Conservation (phyloP, 1,140 invertebrate species). For the Drosophila kurseongensis region DNA sequence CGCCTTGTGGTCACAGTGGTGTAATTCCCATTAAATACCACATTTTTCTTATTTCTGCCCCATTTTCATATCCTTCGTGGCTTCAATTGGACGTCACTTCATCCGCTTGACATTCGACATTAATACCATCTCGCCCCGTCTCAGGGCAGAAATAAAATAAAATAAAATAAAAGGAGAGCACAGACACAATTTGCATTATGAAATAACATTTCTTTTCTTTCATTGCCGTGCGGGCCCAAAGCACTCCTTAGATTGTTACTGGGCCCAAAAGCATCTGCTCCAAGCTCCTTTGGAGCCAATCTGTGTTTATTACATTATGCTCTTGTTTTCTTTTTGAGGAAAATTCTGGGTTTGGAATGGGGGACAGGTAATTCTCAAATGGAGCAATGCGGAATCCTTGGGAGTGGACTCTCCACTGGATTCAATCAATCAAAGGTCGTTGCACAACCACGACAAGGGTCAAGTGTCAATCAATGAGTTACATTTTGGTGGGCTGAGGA, state of each 20-base stretch:
- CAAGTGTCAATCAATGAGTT: constrained; percentile 22
- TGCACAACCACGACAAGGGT: constrained; percentile 34
- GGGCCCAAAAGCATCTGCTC: constrained; percentile 19
- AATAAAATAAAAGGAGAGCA: constrained; percentile 8
- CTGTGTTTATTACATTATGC: constrained; percentile 63
- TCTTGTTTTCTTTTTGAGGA: constrained; percentile 2
- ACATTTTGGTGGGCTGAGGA: not conserved
- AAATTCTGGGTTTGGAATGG: not conserved
- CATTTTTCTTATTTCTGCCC: constrained; percentile 81
- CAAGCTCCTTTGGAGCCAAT: constrained; percentile 36
- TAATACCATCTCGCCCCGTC: constrained; percentile 55
- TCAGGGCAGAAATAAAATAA: constrained; percentile 1
- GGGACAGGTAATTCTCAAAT: not conserved
- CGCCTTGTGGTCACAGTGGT: constrained; percentile 82
- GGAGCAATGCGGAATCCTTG: too few relatives aligned
- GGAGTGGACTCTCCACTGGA: not conserved
- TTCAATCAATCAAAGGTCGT: constrained; percentile 53
- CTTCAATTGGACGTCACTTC: constrained; percentile 65
- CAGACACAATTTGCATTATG: constrained; percentile 79
- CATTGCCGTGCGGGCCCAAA: constrained; percentile 35
- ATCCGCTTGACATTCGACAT: constrained; percentile 80
- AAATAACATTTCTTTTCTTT: constrained; percentile 71
- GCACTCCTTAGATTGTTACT: constrained; percentile 33
- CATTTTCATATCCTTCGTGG: constrained; percentile 58
- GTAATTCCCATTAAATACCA: constrained; percentile 84